These are phyloP conservation scores for Orius insidiosus DNA, from an alignment of 1,140 invertebrate species.

Conservation along the genomic window DNA sequence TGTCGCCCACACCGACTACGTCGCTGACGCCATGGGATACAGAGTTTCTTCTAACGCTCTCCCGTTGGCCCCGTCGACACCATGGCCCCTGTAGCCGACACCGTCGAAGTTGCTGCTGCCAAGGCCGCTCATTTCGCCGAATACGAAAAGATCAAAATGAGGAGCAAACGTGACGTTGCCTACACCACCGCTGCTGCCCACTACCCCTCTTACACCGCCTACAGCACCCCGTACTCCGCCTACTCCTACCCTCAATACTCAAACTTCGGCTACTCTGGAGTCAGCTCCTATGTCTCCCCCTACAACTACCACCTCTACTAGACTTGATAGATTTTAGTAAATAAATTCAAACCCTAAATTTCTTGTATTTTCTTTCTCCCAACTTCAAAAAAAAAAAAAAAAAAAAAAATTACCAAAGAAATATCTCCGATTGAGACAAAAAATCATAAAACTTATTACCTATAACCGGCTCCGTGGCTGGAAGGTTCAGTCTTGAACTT, in stretches of 20 bases:
- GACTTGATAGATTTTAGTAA: no score
- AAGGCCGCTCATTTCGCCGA: slow-evolving; percentile 20
- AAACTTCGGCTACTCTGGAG: slow-evolving; percentile 5
- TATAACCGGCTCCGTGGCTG: no score
- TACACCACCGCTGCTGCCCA: slow-evolving; percentile 10
- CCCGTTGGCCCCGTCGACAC: slow-evolving; percentile 20
- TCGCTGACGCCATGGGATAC: slow-evolving; percentile 32
- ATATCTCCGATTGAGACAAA: no score
- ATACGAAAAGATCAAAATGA: slow-evolving; percentile 6
- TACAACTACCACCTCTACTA: slow-evolving; percentile 4
- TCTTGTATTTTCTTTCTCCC: no score
- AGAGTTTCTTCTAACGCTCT: slow-evolving; percentile 33
- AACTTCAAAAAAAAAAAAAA: no score
- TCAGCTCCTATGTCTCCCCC: slow-evolving; percentile 5
- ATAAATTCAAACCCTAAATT: no score
- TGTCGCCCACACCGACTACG: slow-evolving; percentile 32
- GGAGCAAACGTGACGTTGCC: slow-evolving; percentile 6
- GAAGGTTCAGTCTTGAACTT: no score
- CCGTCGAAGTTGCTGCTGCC: slow-evolving; percentile 20
- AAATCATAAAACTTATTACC: no score
- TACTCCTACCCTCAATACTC: slow-evolving; percentile 3
- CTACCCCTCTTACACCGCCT: slow-evolving; percentile 6
- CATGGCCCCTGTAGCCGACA: slow-evolving; percentile 15
- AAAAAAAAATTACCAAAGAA: no score
- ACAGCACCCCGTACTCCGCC: slow-evolving; percentile 1